A percentile compares a stretch with the other conserved stretches of the same genome.
phyloP scores from a whole-genome alignment of 2,113 vertebrate genomes.

The Progne subis region DNA sequence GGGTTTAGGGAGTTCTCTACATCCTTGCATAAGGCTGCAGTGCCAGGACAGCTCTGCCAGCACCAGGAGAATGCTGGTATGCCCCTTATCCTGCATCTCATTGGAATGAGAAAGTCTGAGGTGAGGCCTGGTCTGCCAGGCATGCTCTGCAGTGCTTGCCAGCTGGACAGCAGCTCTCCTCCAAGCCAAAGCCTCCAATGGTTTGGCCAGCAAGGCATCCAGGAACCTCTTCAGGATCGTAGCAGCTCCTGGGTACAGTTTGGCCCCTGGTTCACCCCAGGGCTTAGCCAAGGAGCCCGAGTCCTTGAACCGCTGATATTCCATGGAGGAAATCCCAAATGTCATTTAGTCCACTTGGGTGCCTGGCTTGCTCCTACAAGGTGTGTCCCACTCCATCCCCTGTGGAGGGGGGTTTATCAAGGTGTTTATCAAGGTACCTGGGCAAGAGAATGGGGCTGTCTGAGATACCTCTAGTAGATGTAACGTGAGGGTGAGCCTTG shows the following conservation, averaged over 20 bases:
- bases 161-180: not conserved
- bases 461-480: not conserved
- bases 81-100: not conserved
- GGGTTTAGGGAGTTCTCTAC: not conserved
- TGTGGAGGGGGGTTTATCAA: not conserved
- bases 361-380: not conserved
- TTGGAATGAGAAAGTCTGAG: not conserved
- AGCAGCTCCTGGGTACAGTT: not conserved
- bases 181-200: not conserved
- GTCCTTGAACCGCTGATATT: not conserved
- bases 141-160: fast-evolving
- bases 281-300: fast-evolving
- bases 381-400: not conserved
- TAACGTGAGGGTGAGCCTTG: not conserved
- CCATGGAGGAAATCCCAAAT: not conserved
- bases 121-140: not conserved
- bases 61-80: not conserved
- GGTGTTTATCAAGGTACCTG: not conserved
- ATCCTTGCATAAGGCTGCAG: fast-evolving
- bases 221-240: not conserved
- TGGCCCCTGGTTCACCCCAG: not conserved
- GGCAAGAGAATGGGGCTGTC: not conserved
- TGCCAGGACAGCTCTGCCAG: not conserved
- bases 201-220: not conserved
- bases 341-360: not conserved